Base-by-base conservation (phyloP, 2,888 invertebrate species). In the Geophilus truncorum region DNA sequence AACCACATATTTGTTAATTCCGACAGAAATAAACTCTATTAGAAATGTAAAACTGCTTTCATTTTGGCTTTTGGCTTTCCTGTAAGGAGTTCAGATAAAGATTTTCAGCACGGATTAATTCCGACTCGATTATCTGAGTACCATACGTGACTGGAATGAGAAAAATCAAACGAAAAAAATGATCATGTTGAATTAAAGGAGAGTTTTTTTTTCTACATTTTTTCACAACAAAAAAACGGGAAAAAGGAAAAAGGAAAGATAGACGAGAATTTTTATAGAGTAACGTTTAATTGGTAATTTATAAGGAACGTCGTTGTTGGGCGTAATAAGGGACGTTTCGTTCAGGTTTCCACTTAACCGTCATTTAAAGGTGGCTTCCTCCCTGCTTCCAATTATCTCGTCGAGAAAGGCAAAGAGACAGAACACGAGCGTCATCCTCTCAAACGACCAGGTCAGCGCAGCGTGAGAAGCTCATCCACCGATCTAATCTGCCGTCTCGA, bases 81-180 rank as follows among this genome's bases (percentile, higher is more conserved):
- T 57, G 21, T 57, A 21, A 1, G 57, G 6, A 21, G 21, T 57
- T 57, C 21, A 23, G 21, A 7, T 57, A 12, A 57, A 23, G 57
- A 57, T 57, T 57, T 57, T 57, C 57, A 57, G 57, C 57, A 23
- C 57, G 57, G 57, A 57, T 57, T 57, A 57, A 57, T 57, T 57
- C 57, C 57, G 21, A 57, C 57, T 57, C 57, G 57, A 57, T 57
- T 57, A 57, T 57, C 57, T 23, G 57, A 57, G 21, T 57, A 9
- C 57, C 6, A 4, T 18, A 57, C 57, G 57, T 57, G 57, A 57
- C 57, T 57, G 3, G 57, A 57, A 57, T 21, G 12, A 57, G 3
- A 57, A 57, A 57, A 18, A 21, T 9, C 18, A 57, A 57, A 18
- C 4, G n/a, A 57, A 57, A 57, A 57, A 57, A 57, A 4, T 4